Conservation (phyloP, 2,888 invertebrate species). For the Xestia rhomboidea region DNA sequence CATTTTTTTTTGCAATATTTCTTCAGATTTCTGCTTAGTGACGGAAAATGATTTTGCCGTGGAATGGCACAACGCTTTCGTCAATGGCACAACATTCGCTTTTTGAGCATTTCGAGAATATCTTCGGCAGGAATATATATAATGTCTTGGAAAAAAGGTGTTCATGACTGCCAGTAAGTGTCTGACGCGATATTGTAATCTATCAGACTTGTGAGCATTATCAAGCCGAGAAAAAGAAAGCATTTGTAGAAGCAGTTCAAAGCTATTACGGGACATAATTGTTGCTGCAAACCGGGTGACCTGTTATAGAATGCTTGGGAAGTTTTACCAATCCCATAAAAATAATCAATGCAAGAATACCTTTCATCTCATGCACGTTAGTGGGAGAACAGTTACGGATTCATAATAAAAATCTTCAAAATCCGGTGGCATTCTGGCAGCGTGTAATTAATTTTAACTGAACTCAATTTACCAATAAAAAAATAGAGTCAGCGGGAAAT, state of each 20-base stretch:
- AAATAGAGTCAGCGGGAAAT: no score
- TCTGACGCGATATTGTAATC: background rate
- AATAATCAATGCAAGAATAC: background rate
- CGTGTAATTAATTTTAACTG: no score
- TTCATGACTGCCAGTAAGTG: constrained; percentile 67
- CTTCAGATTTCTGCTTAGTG: no score
- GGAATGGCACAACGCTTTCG: no score
- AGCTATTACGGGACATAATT: constrained; percentile 66
- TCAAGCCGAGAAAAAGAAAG: constrained; percentile 8
- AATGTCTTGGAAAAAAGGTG: constrained; percentile 53
- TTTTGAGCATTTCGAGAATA: background rate
- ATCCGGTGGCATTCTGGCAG: no score
- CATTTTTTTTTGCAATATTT: no score
- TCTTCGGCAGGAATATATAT: constrained; percentile 18
- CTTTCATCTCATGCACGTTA: background rate
- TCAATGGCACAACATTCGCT: no score
- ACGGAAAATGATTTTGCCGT: no score
- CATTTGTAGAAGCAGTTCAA: constrained; percentile 3
- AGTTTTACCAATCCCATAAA: constrained; percentile 10
- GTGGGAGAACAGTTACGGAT: constrained; percentile 1
- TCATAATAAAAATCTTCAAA: background rate
- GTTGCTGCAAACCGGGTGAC: background rate
- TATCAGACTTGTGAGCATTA: background rate
- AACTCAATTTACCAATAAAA: no score
- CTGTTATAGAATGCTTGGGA: background rate